Percentiles rank a stretch among this genome's conserved stretches.
Evolutionary conservation across 2,888 invertebrate species (phyloP).

Genomic region (Pseudoips prasinana): DNA sequence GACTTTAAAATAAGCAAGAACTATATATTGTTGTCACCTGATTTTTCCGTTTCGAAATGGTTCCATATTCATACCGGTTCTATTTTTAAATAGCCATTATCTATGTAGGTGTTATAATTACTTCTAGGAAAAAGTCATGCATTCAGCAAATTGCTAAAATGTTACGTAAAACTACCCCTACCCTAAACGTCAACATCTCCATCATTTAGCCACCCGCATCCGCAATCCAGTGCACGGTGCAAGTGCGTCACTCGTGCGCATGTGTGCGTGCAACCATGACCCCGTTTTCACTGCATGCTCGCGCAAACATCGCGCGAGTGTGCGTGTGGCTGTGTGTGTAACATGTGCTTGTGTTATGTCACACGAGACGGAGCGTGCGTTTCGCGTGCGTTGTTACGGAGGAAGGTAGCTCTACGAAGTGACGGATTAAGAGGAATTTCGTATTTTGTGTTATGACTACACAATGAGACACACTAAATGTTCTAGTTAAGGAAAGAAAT

Average conservation of each 20-base stretch:
- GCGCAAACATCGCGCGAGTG: slow-evolving; percentile 31
- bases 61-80: no score
- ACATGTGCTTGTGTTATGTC: slow-evolving; percentile 54
- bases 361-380: slow-evolving; percentile 44
- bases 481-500: no score
- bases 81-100: no score
- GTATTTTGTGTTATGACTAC: no score
- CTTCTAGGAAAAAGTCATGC: no score
- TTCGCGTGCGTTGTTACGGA: slow-evolving; percentile 8
- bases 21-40: no score
- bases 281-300: slow-evolving; percentile 60
- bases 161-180: no score
- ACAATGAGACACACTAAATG: no score
- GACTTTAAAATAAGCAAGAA: no score
- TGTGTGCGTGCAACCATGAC: slow-evolving; percentile 63
- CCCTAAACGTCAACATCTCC: not conserved
- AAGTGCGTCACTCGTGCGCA: slow-evolving; percentile 33
- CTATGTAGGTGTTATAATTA: no score
- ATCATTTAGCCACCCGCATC: slow-evolving; percentile 40
- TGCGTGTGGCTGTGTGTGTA: slow-evolving; percentile 29
- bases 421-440: not conserved
- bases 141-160: no score
- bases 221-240: slow-evolving; percentile 47
- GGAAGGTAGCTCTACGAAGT: slow-evolving; percentile 21
- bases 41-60: no score